Conservation (phyloP, 2,797 vertebrate species). For the Lutjanus argentimaculatus region DNA sequence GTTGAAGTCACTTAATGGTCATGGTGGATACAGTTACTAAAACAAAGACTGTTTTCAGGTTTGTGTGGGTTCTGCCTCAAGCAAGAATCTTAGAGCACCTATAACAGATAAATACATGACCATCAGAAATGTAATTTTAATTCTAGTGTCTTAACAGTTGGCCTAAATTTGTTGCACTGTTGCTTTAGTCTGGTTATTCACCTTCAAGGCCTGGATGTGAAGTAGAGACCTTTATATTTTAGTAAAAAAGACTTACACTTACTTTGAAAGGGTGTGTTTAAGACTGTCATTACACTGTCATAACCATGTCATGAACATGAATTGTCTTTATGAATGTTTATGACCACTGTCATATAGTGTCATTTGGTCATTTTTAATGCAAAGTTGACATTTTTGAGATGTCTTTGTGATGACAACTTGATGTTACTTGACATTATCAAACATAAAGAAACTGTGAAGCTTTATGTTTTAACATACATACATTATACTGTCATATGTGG, state of each 20-base stretch:
- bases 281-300: too few relatives aligned
- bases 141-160: background rate
- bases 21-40: constrained; percentile 20
- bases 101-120: background rate
- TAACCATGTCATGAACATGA: too few relatives aligned
- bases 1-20: constrained; percentile 27
- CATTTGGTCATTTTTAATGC: too few relatives aligned
- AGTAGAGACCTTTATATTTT: constrained; percentile 13
- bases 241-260: background rate
- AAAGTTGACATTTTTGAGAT: too few relatives aligned
- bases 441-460: too few relatives aligned
- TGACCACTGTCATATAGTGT: too few relatives aligned
- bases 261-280: too few relatives aligned
- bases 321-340: too few relatives aligned
- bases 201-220: background rate
- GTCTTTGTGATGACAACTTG: too few relatives aligned
- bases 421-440: too few relatives aligned
- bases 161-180: background rate
- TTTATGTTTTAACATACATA: too few relatives aligned
- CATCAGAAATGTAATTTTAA: constrained; percentile 5
- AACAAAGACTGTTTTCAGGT: constrained; percentile 25
- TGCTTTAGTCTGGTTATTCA: constrained; percentile 30
- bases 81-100: background rate
- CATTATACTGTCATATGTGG: too few relatives aligned
- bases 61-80: constrained; percentile 13